Percentiles rank a stretch among this genome's conserved stretches.
phyloP scores from a whole-genome alignment of 2,797 vertebrate genomes.

The Pseudocheirus occidentalis region DNA sequence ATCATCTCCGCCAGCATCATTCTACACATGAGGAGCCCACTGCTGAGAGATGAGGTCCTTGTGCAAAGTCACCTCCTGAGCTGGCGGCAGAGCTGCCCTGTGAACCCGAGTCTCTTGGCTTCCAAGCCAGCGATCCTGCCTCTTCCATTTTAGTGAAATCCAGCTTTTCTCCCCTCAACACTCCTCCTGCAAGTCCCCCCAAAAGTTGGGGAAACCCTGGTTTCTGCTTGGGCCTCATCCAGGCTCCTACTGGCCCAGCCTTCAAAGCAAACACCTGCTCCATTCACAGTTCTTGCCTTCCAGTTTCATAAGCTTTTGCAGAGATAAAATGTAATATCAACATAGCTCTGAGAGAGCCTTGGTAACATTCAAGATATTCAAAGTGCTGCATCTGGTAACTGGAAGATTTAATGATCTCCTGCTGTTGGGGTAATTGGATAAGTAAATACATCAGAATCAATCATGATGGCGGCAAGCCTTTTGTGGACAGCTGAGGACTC shows the following conservation, averaged over 20 bases:
- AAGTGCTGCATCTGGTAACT: slow-evolving; percentile 85
- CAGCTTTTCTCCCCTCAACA: slow-evolving; percentile 29
- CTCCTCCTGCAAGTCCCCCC: slow-evolving; percentile 26
- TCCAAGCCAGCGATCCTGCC: background rate
- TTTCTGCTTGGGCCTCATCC: slow-evolving; percentile 46
- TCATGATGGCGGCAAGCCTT: slow-evolving; percentile 80
- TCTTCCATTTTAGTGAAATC: background rate
- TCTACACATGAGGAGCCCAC: background rate
- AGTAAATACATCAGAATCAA: slow-evolving; percentile 96
- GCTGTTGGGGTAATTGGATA: slow-evolving; percentile 99
- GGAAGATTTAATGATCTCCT: slow-evolving; percentile 98
- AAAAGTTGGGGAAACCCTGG: slow-evolving; percentile 57
- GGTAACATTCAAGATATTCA: slow-evolving; percentile 86
- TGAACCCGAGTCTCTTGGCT: background rate
- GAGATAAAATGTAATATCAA: slow-evolving; percentile 84
- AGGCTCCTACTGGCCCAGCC: slow-evolving; percentile 58
- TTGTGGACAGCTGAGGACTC: slow-evolving; percentile 79
- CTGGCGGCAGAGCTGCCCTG: background rate
- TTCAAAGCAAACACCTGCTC: slow-evolving; percentile 72
- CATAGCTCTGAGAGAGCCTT: slow-evolving; percentile 84
- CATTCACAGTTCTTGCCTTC: slow-evolving; percentile 67
- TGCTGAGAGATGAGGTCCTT: background rate
- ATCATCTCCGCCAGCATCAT: background rate
- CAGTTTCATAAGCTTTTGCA: slow-evolving; percentile 71
- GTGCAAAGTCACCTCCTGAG: background rate